Base-by-base conservation (phyloP, 2,113 vertebrate genomes). In the Rhombomys opimus region DNA sequence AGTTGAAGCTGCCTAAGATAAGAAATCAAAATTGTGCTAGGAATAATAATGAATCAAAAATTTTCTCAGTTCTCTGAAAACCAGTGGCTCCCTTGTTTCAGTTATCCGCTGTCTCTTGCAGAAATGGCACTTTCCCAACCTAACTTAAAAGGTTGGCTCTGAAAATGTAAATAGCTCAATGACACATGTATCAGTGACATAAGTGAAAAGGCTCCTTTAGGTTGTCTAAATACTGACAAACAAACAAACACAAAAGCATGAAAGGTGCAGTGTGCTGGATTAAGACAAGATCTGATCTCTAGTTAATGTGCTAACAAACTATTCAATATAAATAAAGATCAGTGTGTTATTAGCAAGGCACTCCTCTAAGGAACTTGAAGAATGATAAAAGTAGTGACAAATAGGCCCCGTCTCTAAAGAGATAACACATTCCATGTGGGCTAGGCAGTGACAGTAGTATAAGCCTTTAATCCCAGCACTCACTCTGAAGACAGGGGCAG, bases 371-470 rank as follows among this genome's bases (percentile, higher is more conserved):
- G 61, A 75, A 93, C 20, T 80, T 59, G 65, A 52, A 91, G 52
- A 86, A 94, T 73, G 77, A 80, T 14, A 86, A 86, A 72, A 35
- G 17, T 75, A 30, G 73, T 89, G 68, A 75, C 38, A 90, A 82
- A 78, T 2, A 59, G 5, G 25, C 17, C 20, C 23, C 30, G 3
- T 57, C 18, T 96, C 41, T 93, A 90, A 81, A 32, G 32, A 95
- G 35, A 84, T n/a, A 87, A 92, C 13, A 85, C 91, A 72, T 52
- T 46, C 25, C 27, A 86, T 9, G 68, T 41, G 72, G 8, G n/a
- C 9, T 9, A 75, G 20, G 72, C 38, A 18, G 7, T 38, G 27
- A 7, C 38, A 7, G n/a, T 11, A 9, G 72, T 75, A 4, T 9
- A 41, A 41, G 72, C 72, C n/a, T 75, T 75, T 75, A 41, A 41